A percentile compares a stretch with the other conserved stretches of the same genome.
Conservation (phyloP, 2,888 invertebrate genomes). For the Cephus pulcher region DNA sequence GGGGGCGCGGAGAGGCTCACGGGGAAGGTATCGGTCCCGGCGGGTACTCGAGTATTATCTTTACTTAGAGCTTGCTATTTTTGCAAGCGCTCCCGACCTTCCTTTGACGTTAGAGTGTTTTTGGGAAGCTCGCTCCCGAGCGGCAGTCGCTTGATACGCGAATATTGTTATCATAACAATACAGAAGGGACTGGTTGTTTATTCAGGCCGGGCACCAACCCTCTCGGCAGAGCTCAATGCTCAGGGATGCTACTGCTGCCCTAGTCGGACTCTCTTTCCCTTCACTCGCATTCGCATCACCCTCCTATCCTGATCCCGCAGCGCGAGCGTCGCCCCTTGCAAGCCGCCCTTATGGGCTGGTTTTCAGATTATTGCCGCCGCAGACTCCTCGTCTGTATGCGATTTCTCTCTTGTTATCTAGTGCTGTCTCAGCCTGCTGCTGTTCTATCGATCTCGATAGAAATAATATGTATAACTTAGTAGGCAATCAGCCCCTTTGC, state of each 20-base stretch:
- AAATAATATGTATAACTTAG: too few species aligned
- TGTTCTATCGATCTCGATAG: too few species aligned
- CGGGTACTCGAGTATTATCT: not conserved
- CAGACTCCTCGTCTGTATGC: too few species aligned
- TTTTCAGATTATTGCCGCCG: too few species aligned
- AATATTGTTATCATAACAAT: conserved; percentile 48
- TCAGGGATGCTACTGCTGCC: too few species aligned
- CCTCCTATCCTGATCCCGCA: conserved; percentile 1
- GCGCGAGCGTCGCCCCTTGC: too few species aligned
- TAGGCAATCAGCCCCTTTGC: too few species aligned
- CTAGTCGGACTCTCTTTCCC: not conserved
- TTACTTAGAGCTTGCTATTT: conserved; percentile 5
- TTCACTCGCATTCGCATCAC: not conserved
- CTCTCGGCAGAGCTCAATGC: not conserved
- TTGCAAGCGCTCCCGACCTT: not conserved
- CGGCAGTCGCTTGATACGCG: conserved; percentile 11
- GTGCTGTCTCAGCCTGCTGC: too few species aligned
- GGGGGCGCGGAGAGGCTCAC: not conserved
- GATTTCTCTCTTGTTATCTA: too few species aligned
- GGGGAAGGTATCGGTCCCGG: too few species aligned
- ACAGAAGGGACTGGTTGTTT: conserved; percentile 43
- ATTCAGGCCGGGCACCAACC: conserved; percentile 40
- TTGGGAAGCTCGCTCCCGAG: not conserved
- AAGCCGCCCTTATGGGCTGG: too few species aligned
- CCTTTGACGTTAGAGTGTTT: conserved; percentile 7